phyloP scores from a whole-genome alignment of 2,797 vertebrate genomes.

The Limnodromus scolopaceus region DNA sequence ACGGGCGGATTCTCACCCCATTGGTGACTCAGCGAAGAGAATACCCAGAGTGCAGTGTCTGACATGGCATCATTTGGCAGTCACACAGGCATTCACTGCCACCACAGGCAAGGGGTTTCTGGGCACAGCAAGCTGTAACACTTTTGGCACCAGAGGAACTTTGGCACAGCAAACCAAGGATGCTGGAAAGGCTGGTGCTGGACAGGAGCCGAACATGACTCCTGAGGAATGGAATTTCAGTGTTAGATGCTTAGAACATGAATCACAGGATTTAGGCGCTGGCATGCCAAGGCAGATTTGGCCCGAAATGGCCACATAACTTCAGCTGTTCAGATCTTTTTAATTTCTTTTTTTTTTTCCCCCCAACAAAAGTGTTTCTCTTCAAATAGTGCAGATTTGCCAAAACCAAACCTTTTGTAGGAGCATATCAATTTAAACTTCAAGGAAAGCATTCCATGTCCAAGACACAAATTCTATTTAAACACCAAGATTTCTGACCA shows the following conservation, averaged over 20 bases:
- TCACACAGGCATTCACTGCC: neutral
- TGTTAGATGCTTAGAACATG: neutral
- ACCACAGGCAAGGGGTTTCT: neutral
- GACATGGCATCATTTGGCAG: accelerated
- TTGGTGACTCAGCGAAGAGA: accelerated
- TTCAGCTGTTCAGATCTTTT: neutral
- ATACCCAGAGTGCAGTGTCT: accelerated
- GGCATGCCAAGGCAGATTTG: neutral
- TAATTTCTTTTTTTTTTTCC: neutral
- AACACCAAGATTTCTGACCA: neutral
- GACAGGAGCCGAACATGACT: neutral
- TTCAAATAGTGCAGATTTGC: neutral
- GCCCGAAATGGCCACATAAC: neutral
- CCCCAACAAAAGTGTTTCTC: neutral
- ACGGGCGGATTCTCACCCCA: accelerated
- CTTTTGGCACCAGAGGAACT: neutral
- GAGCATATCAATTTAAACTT: neutral
- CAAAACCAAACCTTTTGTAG: neutral
- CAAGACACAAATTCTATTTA: neutral
- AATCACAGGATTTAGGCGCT: neutral
- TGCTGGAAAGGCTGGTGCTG: neutral
- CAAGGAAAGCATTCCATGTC: neutral
- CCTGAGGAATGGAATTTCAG: neutral
- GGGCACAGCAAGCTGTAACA: neutral
- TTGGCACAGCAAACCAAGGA: accelerated